These are phyloP conservation scores for Spizaetus ornatus DNA, from an alignment of 2,113 vertebrate genomes.

Conservation along the genomic window DNA sequence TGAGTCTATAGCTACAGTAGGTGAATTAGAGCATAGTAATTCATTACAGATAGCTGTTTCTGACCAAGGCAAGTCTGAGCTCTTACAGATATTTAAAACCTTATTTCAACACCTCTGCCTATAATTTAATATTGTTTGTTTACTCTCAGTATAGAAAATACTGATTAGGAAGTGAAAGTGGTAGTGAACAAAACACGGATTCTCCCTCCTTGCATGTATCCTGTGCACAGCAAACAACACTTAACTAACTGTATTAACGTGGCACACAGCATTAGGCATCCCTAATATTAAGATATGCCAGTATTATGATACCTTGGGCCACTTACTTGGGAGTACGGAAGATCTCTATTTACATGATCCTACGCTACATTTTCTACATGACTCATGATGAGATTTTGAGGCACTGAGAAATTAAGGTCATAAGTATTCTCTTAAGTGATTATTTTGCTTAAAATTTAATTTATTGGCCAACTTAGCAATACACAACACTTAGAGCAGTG, in stretches of 20 bases:
- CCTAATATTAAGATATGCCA: background rate
- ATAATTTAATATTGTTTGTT: background rate
- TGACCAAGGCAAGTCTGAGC: background rate
- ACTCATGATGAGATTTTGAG: background rate
- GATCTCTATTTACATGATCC: background rate
- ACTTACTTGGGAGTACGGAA: background rate
- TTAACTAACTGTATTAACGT: background rate
- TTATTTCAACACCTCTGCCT: background rate
- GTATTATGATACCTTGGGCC: fast-evolving
- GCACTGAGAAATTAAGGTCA: background rate
- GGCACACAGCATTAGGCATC: background rate
- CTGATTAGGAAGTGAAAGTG: background rate
- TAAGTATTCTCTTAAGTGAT: background rate
- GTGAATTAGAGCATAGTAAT: constrained; percentile 35
- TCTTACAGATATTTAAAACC: background rate
- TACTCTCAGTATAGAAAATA: background rate
- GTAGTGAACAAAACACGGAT: background rate
- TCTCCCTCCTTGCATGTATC: background rate
- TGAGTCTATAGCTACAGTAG: background rate
- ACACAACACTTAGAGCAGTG: background rate
- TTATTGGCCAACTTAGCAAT: background rate
- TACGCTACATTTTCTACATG: background rate
- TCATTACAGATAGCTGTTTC: background rate
- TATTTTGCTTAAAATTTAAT: background rate
- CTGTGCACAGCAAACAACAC: background rate